phyloP scores from a whole-genome alignment of 2,113 vertebrate species.

The Anoura caudifer region DNA sequence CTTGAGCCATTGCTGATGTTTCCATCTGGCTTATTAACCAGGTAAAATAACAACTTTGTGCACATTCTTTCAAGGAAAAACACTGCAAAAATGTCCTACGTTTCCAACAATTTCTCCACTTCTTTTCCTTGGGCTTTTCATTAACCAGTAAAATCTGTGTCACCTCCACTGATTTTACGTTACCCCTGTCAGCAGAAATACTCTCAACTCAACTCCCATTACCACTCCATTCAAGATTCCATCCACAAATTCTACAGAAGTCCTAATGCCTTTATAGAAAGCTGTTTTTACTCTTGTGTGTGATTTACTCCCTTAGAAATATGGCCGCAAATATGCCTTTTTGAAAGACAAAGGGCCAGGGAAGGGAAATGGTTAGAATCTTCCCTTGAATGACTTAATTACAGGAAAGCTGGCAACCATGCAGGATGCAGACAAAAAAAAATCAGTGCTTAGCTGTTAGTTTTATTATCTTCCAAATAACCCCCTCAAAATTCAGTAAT shows the following conservation, averaged over 20 bases:
- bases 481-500: constrained; percentile 42
- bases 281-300: constrained; percentile 4
- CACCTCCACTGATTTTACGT: not conserved
- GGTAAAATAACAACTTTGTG: not conserved
- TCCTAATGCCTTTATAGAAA: constrained; percentile 12
- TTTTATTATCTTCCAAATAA: constrained; percentile 74
- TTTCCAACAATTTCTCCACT: not conserved
- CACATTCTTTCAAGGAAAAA: not conserved
- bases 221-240: not conserved
- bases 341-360: constrained; percentile 4
- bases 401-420: constrained; percentile 56
- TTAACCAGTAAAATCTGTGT: not conserved
- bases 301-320: constrained; percentile 44
- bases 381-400: constrained; percentile 50
- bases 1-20: not conserved
- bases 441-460: constrained; percentile 58
- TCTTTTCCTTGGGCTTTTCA: not conserved
- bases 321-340: constrained; percentile 26
- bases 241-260: not conserved
- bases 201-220: not conserved
- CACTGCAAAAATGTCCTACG: not conserved
- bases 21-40: not conserved
- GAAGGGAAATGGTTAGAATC: constrained; percentile 39
- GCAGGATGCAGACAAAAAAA: constrained; percentile 48
- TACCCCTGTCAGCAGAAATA: not conserved